Evolutionary conservation across 2,797 vertebrate genomes (phyloP).

Genomic region (Argentina silus): DNA sequence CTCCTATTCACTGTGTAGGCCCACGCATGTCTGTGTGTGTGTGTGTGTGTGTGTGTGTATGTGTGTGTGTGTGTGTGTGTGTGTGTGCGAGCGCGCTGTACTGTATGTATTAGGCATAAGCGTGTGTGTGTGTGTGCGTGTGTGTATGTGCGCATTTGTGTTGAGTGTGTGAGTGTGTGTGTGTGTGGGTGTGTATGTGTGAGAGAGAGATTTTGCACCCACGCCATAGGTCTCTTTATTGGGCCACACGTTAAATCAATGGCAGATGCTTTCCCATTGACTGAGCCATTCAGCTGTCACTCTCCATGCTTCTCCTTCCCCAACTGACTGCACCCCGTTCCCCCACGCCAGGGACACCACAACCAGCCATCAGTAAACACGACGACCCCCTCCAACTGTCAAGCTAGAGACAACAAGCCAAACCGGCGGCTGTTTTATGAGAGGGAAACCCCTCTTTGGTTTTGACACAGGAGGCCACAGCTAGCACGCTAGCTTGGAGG

Average conservation of each 20-base stretch:
- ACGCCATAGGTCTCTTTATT: constrained; percentile 56
- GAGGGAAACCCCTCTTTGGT: constrained; percentile 61
- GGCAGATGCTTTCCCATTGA: constrained; percentile 71
- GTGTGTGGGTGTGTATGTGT: constrained; percentile 23
- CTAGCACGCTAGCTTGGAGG: constrained; percentile 59
- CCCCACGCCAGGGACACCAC: constrained; percentile 65
- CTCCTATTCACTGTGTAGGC: constrained; percentile 48
- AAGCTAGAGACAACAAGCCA: constrained; percentile 60
- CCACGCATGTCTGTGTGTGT: constrained; percentile 27
- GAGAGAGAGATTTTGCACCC: constrained; percentile 47
- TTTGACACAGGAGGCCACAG: constrained; percentile 51
- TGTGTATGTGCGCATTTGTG: constrained; percentile 18
- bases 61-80: constrained; percentile 23
- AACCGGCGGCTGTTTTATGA: constrained; percentile 54
- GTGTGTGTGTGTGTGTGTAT: constrained; percentile 18
- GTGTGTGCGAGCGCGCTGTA: constrained; percentile 32
- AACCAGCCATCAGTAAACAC: constrained; percentile 75
- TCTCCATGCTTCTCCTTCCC: constrained; percentile 52
- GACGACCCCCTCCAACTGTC: constrained; percentile 60
- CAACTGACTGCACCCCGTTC: constrained; percentile 61
- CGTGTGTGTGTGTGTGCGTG: constrained; percentile 26
- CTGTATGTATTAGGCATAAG: constrained; percentile 15
- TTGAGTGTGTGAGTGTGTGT: constrained; percentile 30
- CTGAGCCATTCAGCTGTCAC: constrained; percentile 75
- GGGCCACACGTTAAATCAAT: constrained; percentile 71